Conservation (phyloP, 2,113 vertebrate species). For the Elephantulus edwardii region DNA sequence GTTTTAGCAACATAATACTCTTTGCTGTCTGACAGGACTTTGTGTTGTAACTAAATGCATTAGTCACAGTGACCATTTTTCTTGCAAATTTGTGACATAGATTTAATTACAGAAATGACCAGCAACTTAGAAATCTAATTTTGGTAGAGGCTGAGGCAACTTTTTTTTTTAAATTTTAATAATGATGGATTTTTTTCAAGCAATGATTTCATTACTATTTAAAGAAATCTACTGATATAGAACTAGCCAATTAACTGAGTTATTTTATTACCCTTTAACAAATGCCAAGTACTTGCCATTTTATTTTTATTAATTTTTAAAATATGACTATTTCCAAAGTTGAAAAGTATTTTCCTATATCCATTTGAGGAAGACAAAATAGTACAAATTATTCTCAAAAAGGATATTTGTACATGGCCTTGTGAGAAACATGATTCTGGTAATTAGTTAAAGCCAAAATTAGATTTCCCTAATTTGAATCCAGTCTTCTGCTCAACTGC, state of each 20-base stretch:
- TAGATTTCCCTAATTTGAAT: slow-evolving; percentile 34
- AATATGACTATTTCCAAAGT: slow-evolving; percentile 72
- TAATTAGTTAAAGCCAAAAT: slow-evolving; percentile 69
- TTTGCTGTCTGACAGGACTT: slow-evolving; percentile 85
- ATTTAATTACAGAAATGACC: slow-evolving; percentile 91
- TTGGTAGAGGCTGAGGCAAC: slow-evolving; percentile 84
- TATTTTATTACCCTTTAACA: slow-evolving; percentile 83
- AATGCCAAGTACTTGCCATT: slow-evolving; percentile 73
- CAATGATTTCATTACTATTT: slow-evolving; percentile 89
- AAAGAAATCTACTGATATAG: slow-evolving; percentile 84
- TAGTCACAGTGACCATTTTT: slow-evolving; percentile 89
- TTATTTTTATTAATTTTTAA: slow-evolving; percentile 76
- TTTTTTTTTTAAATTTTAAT: slow-evolving; percentile 86
- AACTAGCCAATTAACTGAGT: slow-evolving; percentile 84
- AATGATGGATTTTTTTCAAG: slow-evolving; percentile 87
- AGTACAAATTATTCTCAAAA: slow-evolving; percentile 47
- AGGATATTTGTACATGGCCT: slow-evolving; percentile 57
- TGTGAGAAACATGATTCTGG: slow-evolving; percentile 51
- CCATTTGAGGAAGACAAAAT: slow-evolving; percentile 50
- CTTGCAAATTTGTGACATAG: slow-evolving; percentile 90
- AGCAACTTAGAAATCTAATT: slow-evolving; percentile 91
- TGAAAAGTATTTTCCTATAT: background rate
- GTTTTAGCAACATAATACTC: slow-evolving; percentile 82
- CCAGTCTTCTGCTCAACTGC: background rate
- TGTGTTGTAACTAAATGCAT: slow-evolving; percentile 88